Evolutionary conservation across 2,797 vertebrate genomes (phyloP).

Genomic region (Coilia nasus): DNA sequence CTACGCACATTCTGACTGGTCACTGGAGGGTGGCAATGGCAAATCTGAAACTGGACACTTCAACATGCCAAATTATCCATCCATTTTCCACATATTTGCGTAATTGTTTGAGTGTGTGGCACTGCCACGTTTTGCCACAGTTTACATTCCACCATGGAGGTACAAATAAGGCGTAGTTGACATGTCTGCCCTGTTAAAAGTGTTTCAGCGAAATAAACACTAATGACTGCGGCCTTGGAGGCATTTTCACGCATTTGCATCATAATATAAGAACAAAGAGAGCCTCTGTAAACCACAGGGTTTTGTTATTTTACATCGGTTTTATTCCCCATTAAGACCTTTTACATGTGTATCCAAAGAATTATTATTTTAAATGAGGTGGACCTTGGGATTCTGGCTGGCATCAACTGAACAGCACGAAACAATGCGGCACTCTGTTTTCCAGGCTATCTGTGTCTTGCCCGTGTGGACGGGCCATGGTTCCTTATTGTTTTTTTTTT

Average conservation of each 20-base stretch:
- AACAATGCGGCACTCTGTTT: conserved; percentile 53
- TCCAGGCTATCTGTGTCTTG: conserved; percentile 55
- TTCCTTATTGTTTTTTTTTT: conserved; percentile 50
- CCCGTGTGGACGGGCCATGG: conserved; percentile 56
- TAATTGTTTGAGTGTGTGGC: conserved; percentile 67
- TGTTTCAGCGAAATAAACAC: conserved; percentile 11
- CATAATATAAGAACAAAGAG: conserved; percentile 19
- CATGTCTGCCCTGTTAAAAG: not conserved
- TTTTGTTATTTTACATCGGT: conserved; percentile 22
- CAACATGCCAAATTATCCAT: conserved; percentile 62
- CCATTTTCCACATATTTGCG: conserved; percentile 60
- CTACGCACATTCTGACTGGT: conserved; percentile 62
- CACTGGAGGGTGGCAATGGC: conserved; percentile 58
- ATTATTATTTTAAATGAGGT: conserved; percentile 20
- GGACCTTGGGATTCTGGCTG: not conserved
- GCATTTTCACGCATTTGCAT: conserved; percentile 3
- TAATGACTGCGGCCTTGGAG: conserved; percentile 17
- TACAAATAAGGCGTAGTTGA: conserved; percentile 17
- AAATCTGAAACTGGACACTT: conserved; percentile 66
- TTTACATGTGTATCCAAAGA: conserved; percentile 22
- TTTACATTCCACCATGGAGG: conserved; percentile 41
- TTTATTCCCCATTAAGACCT: conserved; percentile 22
- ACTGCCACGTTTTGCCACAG: conserved; percentile 57
- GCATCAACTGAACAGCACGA: conserved; percentile 34
- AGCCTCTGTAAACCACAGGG: conserved; percentile 7